Evolutionary conservation across 2,797 vertebrate genomes (phyloP), one percentile per base, ranked within the genome.

Genomic region (Rhinophrynus dorsalis): DNA sequence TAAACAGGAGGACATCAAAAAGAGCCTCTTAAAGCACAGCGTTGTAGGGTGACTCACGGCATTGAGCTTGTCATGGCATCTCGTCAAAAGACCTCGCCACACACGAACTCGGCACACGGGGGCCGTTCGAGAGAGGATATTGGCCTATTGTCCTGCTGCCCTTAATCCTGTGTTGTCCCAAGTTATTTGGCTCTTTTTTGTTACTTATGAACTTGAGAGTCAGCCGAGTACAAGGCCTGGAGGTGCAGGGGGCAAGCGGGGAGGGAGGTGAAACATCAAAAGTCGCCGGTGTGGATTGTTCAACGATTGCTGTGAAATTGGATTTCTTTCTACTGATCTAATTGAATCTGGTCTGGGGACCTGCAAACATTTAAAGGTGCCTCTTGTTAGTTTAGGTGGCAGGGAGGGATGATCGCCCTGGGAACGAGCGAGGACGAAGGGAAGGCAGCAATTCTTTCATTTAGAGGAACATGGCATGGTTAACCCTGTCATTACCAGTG

Each of bases 131-230:
- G 77, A 87, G 78, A 79, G 81, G 85, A 89, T 87, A 86, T 86
- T 75, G 74, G 3, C 55, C 79, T 59, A 87, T 90, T 91, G 88
- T 90, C 66, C 12, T 11, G 8, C 0, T 40, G 5, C 20, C 79
- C 84, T 80, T 87, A 86, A 90, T 83, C 84, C 78, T 74, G 51
- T 90, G 88, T 91, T 90, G 85, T 82, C 81, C 29, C 80, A 91
- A 90, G 80, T 89, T 73, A 89, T 91, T 90, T 88, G 76, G 23
- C 1, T 78, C 78, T 79, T 85, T 48, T 84, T 83, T 84, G 86
- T 65, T 11, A 42, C 87, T 90, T 89, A 90, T 91, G 88, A 91
- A 90, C 89, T 91, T 88, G 88, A 83, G 86, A 87, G 86, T 86
- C 74, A 85, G 85, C 79, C 85, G 89, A 89, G 88, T 81, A 57